These are phyloP conservation scores for Julus scandinavius DNA, from an alignment of 2,888 invertebrate genomes.

Conservation along the genomic window DNA sequence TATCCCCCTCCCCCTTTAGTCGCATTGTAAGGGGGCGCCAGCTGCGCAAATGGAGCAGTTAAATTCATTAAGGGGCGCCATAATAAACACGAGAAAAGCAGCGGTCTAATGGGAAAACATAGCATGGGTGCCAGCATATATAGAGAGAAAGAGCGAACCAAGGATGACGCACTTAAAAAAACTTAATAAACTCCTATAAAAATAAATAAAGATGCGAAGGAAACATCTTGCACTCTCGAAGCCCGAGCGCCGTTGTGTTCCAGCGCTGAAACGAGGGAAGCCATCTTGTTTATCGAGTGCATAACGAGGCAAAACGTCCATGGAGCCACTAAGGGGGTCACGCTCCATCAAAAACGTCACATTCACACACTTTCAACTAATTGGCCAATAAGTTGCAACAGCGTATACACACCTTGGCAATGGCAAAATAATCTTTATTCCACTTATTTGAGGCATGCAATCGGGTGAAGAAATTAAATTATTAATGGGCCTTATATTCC, in stretches of 20 bases:
- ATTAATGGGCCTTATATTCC: no score
- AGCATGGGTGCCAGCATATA: conserved; percentile 6
- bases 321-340: background rate
- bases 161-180: conserved; percentile 37
- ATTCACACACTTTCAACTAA: background rate
- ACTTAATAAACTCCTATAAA: conserved; percentile 3
- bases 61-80: conserved; percentile 29
- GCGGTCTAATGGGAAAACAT: conserved; percentile 39
- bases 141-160: background rate
- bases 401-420: no score
- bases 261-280: background rate
- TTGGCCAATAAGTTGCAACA: background rate
- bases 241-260: background rate
- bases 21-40: conserved; percentile 9
- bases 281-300: background rate
- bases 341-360: conserved; percentile 13
- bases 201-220: conserved; percentile 1
- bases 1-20: background rate
- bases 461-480: no score
- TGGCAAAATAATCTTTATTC: no score
- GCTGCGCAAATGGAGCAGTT: conserved; percentile 23
- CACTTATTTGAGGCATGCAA: no score
- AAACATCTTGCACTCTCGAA: background rate
- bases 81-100: background rate
- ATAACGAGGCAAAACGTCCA: background rate